phyloP scores from a whole-genome alignment of 2,888 invertebrate genomes.

The Tetheella fluctuosa region DNA sequence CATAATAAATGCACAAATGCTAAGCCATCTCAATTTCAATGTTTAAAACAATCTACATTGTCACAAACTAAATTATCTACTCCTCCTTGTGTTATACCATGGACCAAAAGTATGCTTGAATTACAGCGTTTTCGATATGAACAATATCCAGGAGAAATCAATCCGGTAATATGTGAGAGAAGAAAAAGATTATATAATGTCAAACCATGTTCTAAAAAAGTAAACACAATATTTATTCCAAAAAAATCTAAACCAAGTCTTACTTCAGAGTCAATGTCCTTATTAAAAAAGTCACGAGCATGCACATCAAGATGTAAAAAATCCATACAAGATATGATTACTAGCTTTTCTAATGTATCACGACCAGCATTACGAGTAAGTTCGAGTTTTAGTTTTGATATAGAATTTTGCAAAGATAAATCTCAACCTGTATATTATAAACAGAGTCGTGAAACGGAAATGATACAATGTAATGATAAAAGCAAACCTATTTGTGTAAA shows the following conservation, averaged over 20 bases:
- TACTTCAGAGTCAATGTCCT: neutral
- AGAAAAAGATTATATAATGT: neutral
- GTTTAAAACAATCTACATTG: neutral
- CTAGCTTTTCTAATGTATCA: neutral
- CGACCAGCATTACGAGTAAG: slow-evolving; percentile 31
- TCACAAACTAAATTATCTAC: neutral
- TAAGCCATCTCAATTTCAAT: neutral
- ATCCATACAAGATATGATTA: neutral
- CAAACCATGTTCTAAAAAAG: neutral
- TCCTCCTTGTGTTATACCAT: neutral
- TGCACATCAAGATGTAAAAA: neutral
- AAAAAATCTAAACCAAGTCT: neutral
- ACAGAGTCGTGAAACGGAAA: neutral
- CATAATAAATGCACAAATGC: neutral
- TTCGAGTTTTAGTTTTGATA: slow-evolving; percentile 43
- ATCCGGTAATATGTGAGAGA: neutral
- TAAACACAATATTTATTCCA: neutral
- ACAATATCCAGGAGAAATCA: neutral
- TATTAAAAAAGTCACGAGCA: neutral
- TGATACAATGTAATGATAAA: neutral
- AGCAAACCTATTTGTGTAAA: neutral
- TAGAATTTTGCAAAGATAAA: slow-evolving; percentile 41
- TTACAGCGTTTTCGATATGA: neutral
- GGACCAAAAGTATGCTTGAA: neutral
- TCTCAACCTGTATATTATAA: slow-evolving; percentile 13